phyloP scores from a whole-genome alignment of 2,113 vertebrate genomes.

The Pterophyllum scalare region DNA sequence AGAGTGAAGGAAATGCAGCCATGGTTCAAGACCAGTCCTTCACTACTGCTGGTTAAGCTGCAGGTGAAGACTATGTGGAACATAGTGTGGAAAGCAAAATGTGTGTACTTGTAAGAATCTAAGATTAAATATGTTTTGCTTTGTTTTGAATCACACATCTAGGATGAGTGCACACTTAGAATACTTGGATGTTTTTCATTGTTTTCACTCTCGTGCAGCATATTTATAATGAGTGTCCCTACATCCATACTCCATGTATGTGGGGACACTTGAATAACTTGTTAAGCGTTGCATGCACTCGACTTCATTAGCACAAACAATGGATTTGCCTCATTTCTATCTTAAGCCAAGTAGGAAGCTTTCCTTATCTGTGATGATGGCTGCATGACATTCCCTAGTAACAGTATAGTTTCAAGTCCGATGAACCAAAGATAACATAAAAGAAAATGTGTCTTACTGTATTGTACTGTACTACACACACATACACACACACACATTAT shows the following conservation, averaged over 20 bases:
- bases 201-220: not conserved
- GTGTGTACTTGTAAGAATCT: too few relatives aligned
- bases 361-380: not conserved
- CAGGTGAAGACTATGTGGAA: too few relatives aligned
- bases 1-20: too few relatives aligned
- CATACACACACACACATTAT: not conserved
- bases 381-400: not conserved
- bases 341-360: not conserved
- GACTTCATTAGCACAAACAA: not conserved
- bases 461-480: not conserved
- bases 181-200: too few relatives aligned
- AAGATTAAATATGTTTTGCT: too few relatives aligned
- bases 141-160: too few relatives aligned
- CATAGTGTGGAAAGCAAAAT: too few relatives aligned
- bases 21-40: too few relatives aligned
- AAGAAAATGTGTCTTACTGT: constrained; percentile 14
- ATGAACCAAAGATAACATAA: not conserved
- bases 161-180: too few relatives aligned
- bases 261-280: not conserved
- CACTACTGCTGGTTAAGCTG: too few relatives aligned
- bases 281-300: not conserved
- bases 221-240: not conserved
- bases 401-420: constrained; percentile 12
- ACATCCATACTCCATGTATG: not conserved
- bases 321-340: not conserved